Evolutionary conservation across 2,888 invertebrate genomes (phyloP).

Genomic region (Elmis aenea): DNA sequence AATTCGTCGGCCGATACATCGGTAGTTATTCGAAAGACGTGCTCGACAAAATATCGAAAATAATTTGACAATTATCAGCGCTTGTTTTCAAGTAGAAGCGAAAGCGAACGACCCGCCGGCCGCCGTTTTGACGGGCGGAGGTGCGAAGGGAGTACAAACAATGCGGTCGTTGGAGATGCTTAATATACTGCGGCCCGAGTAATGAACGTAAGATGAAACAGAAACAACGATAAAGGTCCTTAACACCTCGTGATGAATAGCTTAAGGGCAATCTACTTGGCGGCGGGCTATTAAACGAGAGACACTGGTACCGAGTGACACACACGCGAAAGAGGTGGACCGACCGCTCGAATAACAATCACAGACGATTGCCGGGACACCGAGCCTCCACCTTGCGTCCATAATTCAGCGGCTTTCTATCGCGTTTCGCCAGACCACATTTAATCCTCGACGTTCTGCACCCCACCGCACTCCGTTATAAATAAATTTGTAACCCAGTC

Average conservation of each 20-base stretch:
- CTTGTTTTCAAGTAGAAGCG: no score
- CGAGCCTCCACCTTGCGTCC: constrained; percentile 31
- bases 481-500: constrained; percentile 40
- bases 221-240: constrained; percentile 46
- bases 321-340: constrained; percentile 35
- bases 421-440: constrained; percentile 37
- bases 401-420: constrained; percentile 40
- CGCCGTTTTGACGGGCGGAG: constrained; percentile 23
- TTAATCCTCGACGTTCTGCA: constrained; percentile 35
- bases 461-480: constrained; percentile 32
- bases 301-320: constrained; percentile 22
- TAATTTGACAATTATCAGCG: no score
- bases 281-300: constrained; percentile 31
- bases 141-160: constrained; percentile 35
- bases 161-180: constrained; percentile 42
- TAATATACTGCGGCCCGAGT: constrained; percentile 43
- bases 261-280: constrained; percentile 39
- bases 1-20: no score
- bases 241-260: constrained; percentile 44
- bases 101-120: constrained; percentile 21
- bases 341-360: constrained; percentile 40
- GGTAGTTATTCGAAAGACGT: no score
- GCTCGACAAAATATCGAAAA: no score
- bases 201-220: constrained; percentile 46
- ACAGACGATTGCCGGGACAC: constrained; percentile 38